Evolutionary conservation across 2,888 invertebrate genomes (phyloP), one percentile per base, ranked within the genome.

Genomic region (Sinotaia quadrata): DNA sequence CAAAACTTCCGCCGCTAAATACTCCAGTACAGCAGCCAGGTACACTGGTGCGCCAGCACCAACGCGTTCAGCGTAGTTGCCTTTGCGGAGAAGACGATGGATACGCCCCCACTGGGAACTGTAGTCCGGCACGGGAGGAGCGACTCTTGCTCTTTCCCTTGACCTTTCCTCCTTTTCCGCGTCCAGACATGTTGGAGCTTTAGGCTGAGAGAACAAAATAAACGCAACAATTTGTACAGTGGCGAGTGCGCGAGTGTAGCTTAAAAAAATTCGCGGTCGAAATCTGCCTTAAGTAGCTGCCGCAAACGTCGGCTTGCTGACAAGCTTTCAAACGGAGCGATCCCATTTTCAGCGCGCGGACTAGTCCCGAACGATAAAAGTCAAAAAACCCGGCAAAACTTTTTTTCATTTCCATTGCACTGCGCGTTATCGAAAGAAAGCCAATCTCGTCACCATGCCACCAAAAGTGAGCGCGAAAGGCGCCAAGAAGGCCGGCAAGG

Each of bases 1-100:
- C 24, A 89, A 77, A 51, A 89, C 86, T 88, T 93, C 93, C 24
- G 93, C 92, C 0, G 92, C 90, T 72, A 89, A 74, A 71, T 89
- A 88, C 76, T 88, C 88, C 76, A 89, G 81, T 8, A 89, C 88
- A n/a, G 88, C 88, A 47, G 88, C 87, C 63, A 88, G 75, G 75
- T 88, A 88, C 21, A 88, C 88, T 2, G 88, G 88, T 1, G 88
- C 88, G 29, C 88, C 88, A 37, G 88, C 88, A 57, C 85, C 85
- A 51, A 85, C 80, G 31, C 85, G 74, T 68, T 85, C 83, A 36
- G 82, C 85, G 65, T 87, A 87, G 78, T 87, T 84, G 49, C 86
- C 86, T 69, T 84, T 84, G 29, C 84, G 69, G n/a, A 87, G 75
- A 33, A 81, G 78, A 71, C 86, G 80, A 63, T 86, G 85, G 67